These are phyloP conservation scores for Zeugodacus cucurbitae DNA, from an alignment of 1,140 invertebrate species.

Conservation along the genomic window DNA sequence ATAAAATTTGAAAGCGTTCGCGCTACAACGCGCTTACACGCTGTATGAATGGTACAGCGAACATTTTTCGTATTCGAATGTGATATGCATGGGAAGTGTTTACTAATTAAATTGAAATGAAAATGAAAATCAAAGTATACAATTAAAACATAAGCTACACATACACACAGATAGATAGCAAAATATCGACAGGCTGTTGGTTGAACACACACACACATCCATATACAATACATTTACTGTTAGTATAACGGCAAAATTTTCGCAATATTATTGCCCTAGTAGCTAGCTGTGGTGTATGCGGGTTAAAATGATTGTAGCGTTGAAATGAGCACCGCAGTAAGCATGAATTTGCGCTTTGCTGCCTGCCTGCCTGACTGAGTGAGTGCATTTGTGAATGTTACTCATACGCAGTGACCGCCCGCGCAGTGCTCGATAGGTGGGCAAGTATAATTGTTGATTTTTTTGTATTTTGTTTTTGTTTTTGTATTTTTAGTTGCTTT, in stretches of 20 bases:
- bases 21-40: background rate
- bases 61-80: background rate
- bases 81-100: background rate
- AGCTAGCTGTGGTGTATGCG: background rate
- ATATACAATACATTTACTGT: background rate
- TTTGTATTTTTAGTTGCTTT: background rate
- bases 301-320: background rate
- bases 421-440: background rate
- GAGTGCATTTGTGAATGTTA: background rate
- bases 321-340: background rate
- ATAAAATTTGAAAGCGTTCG: background rate
- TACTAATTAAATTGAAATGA: background rate
- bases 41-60: background rate
- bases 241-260: background rate
- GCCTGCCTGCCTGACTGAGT: background rate
- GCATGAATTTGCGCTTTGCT: background rate
- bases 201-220: background rate
- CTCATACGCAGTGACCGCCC: constrained; percentile 16
- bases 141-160: background rate
- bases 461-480: background rate
- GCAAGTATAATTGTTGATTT: constrained; percentile 16
- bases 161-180: background rate
- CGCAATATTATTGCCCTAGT: background rate
- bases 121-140: background rate
- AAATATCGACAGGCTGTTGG: background rate